A percentile compares a stretch with the other conserved stretches of the same genome.
These are phyloP conservation scores for Chloebia gouldiae DNA, from an alignment of 2,113 vertebrate species.

Conservation along the genomic window DNA sequence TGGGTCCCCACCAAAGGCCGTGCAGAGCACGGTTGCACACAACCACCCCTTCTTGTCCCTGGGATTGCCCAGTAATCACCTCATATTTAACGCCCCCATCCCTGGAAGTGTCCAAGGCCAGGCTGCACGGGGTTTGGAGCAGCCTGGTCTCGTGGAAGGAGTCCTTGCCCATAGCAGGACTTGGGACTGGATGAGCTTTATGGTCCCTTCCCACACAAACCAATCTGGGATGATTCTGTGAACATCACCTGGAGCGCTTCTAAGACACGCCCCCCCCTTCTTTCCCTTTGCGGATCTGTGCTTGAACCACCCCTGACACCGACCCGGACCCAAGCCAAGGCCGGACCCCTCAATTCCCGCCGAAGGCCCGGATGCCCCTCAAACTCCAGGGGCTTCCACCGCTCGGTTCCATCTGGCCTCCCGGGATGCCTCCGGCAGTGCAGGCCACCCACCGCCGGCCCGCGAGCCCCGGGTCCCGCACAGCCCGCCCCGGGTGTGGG, in stretches of 20 bases:
- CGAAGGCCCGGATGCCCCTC: background rate
- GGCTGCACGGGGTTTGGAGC: background rate
- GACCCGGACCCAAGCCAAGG: too few relatives aligned
- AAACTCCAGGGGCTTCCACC: background rate
- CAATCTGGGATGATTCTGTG: background rate
- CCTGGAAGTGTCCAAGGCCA: background rate
- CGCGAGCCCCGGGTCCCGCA: background rate
- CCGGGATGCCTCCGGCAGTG: background rate
- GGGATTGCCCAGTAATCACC: accelerated
- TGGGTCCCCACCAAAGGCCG: accelerated
- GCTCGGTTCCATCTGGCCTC: background rate
- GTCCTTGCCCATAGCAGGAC: background rate
- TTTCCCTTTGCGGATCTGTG: background rate
- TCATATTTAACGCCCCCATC: too few relatives aligned
- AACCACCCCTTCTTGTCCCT: background rate
- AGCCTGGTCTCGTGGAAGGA: background rate
- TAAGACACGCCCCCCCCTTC: too few relatives aligned
- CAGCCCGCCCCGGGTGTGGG: too few relatives aligned
- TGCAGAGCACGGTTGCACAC: background rate
- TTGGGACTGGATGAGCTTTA: background rate
- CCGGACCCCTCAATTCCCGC: background rate
- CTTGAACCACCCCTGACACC: background rate
- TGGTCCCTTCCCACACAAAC: background rate
- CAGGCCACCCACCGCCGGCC: background rate
- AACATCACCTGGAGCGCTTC: background rate